phyloP scores from a whole-genome alignment of 2,888 invertebrate species.

The Dysmachus trigonus region DNA sequence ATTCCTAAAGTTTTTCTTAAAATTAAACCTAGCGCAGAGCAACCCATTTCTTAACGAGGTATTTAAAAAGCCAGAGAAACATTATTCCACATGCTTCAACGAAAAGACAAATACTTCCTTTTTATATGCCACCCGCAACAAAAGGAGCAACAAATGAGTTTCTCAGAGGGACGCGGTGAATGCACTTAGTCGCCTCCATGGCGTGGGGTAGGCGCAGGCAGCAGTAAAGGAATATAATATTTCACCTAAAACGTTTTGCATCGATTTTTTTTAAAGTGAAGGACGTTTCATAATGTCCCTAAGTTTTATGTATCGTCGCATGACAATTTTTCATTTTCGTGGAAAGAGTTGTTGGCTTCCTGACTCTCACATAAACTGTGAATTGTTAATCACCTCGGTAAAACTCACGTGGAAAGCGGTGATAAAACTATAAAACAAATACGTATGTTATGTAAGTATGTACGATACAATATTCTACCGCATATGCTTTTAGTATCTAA shows the following conservation, averaged over 20 bases:
- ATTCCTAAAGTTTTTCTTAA: not conserved
- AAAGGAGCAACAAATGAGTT: not conserved
- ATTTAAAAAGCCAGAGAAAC: not conserved
- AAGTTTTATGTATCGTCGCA: not conserved
- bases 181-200: not conserved
- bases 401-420: not conserved
- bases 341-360: not conserved
- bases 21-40: not conserved
- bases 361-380: not conserved
- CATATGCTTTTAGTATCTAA: not conserved
- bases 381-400: not conserved
- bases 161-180: not conserved
- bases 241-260: slow-evolving; percentile 1
- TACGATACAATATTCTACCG: too few relatives aligned
- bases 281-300: not conserved
- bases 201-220: not conserved
- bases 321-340: not conserved
- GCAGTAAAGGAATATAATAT: not conserved
- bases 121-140: not conserved
- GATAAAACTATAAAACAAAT: not conserved
- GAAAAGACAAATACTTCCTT: not conserved
- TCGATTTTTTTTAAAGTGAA: not conserved
- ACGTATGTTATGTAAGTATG: not conserved
- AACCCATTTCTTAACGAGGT: not conserved
- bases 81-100: not conserved